Evolutionary conservation across 2,113 vertebrate species (phyloP), one percentile per base, ranked within the genome.

Genomic region (Brachyhypopomus occidentalis): DNA sequence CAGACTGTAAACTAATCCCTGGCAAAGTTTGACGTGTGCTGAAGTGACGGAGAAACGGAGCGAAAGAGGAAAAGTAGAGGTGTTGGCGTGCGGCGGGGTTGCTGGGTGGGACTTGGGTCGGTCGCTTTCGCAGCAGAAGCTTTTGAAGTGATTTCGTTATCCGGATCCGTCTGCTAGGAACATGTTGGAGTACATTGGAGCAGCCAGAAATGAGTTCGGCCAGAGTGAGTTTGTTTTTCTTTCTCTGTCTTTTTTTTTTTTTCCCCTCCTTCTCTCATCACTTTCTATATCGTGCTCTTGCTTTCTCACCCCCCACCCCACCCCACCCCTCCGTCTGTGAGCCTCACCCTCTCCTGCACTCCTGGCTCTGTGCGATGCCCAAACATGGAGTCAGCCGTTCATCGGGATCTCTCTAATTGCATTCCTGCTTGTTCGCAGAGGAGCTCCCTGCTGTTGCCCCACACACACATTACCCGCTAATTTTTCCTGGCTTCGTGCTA

Each of bases 61-160:
- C 3, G 79, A 72, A 77, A 71, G 62, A 83, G 79, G 38, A 48
- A 56, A 81, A 83, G 67, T 27, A 11, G 79, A 41, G n/a, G 66
- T 60, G 60, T 62, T 7, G 80, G 59, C 77, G 64, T 74, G 60
- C 8, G 12, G 45, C 5, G 41, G 41, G 41, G 41, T 11, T 52
- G 45, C 45, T 14, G 45, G 9, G 45, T 14, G 3, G 9, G 45
- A 52, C 12, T 52, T 3, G 45, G 45, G 45, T 3, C 3, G 45
- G 1, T 52, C 14, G 45, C 1, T 70, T 64, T 64, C 77, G 74
- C 84, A 69, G 79, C 41, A 63, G 69, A 79, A 86, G 85, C 79
- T 88, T 92, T 87, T 83, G 83, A 90, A 88, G 87, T 83, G 83
- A 89, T 88, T 89, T 89, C 89, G 75, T 72, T 83, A 84, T 83